Percentiles rank a stretch among this genome's conserved stretches.
phyloP scores from a whole-genome alignment of 2,113 vertebrate genomes.

The Apus apus region DNA sequence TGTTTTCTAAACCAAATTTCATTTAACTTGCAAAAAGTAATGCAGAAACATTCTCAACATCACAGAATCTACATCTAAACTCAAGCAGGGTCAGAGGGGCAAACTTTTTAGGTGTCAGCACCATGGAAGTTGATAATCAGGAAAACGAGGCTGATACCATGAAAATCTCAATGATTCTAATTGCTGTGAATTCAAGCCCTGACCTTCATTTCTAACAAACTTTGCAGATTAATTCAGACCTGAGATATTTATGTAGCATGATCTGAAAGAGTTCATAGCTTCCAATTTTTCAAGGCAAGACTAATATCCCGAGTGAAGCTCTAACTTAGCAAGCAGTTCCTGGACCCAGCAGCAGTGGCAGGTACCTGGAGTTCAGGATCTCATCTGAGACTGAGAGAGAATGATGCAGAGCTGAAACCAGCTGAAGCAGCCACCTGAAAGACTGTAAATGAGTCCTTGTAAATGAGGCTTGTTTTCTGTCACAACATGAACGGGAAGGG shows the following conservation, averaged over 20 bases:
- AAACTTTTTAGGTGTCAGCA: conserved; percentile 45
- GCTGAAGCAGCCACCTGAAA: not conserved
- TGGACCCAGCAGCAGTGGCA: not conserved
- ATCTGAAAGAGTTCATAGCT: not conserved
- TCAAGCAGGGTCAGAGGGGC: conserved; percentile 42
- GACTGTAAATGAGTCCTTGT: no score
- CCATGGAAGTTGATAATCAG: conserved; percentile 49
- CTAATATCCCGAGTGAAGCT: not conserved
- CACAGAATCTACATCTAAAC: not conserved
- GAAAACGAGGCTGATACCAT: conserved; percentile 41
- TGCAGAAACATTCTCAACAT: conserved; percentile 20
- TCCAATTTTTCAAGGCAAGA: not conserved
- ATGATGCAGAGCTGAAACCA: not conserved
- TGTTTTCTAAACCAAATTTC: conserved; percentile 30
- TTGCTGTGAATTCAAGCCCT: conserved; percentile 48
- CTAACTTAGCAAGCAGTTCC: not conserved
- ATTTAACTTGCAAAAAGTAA: not conserved
- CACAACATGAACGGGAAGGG: not conserved
- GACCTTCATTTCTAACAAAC: conserved; percentile 64
- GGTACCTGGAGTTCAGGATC: not conserved
- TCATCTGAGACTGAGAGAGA: not conserved
- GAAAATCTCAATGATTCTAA: conserved; percentile 60
- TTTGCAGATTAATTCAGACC: conserved; percentile 63
- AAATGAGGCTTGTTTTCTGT: not conserved
- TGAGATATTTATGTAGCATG: not conserved